Conservation (phyloP, 2,888 invertebrate genomes). For the Neocrepidodera transversa region DNA sequence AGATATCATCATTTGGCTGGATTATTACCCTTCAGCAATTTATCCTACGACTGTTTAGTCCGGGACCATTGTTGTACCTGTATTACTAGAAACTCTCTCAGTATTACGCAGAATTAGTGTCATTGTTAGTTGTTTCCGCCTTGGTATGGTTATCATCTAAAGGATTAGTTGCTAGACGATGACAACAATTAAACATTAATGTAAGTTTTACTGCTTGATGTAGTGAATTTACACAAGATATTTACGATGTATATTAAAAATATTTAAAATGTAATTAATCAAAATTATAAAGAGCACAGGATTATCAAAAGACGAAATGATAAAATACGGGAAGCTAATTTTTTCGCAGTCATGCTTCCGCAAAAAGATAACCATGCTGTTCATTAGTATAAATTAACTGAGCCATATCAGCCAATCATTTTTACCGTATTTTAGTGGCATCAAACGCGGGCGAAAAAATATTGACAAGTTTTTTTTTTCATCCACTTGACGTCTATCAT, state of each 20-base stretch:
- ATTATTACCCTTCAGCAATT: constrained; percentile 48
- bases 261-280: too few species aligned
- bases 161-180: background rate
- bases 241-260: too few species aligned
- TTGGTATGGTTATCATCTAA: constrained; percentile 17
- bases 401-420: constrained; percentile 12
- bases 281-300: too few species aligned
- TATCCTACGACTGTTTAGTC: constrained; percentile 40
- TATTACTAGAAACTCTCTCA: constrained; percentile 28
- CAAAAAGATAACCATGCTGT: constrained; percentile 9
- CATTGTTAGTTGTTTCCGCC: constrained; percentile 23
- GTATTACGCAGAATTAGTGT: constrained; percentile 31
- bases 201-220: too few species aligned
- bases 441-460: constrained; percentile 13
- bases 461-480: constrained; percentile 16
- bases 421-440: background rate
- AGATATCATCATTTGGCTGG: constrained; percentile 54
- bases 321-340: too few species aligned
- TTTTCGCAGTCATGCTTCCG: background rate
- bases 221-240: too few species aligned
- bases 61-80: constrained; percentile 42
- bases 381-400: constrained; percentile 14
- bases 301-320: too few species aligned
- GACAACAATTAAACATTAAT: too few species aligned
- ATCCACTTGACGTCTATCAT: constrained; percentile 3